Evolutionary conservation across 2,113 vertebrate species (phyloP), one percentile per base, ranked within the genome.

Genomic region (Mungos mungo): DNA sequence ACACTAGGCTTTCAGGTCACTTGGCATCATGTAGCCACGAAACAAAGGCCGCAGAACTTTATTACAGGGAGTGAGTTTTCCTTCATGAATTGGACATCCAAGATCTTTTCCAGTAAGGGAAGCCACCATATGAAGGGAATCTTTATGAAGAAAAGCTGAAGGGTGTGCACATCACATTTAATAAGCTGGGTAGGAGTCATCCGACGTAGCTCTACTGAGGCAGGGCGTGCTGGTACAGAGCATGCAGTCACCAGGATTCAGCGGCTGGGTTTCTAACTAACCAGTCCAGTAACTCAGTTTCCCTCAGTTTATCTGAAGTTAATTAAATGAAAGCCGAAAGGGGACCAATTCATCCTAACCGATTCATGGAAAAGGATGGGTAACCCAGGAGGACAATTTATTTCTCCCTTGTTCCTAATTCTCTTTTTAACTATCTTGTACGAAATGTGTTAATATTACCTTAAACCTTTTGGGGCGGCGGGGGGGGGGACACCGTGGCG

Each of bases 51-150:
- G 7, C 27, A 87, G 79, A 89, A 33, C 69, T 50, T 74, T 81
- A 86, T 81, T 90, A 88, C 92, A 96, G 86, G 41, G 68, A 97
- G 80, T 47, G 69, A 38, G 13, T 94, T 95, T 91, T n/a, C 35
- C 35, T 77, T 52, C 69, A 72, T 77, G 84, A 76, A 69, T 86
- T 85, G 89, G 79, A 21, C 57, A 65, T 31, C 27, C 76, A 72
- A 80, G 74, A 25, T 82, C 88, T 95, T 95, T 93, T 60, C 84
- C 68, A 57, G 69, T 50, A 80, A 95, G 57, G 47, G 69, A 90
- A 47, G 47, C 47, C 29, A 19, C 11, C 31, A 31, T 31, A 54
- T 15, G 66, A 72, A 72, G 52, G 71, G 63, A 71, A 10, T 41
- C 45, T 77, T 77, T 31, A 54, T 15, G 66, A 72, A 81, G 52